Base-by-base conservation (phyloP, 2,113 vertebrate species). In the Copsychus sechellarum region DNA sequence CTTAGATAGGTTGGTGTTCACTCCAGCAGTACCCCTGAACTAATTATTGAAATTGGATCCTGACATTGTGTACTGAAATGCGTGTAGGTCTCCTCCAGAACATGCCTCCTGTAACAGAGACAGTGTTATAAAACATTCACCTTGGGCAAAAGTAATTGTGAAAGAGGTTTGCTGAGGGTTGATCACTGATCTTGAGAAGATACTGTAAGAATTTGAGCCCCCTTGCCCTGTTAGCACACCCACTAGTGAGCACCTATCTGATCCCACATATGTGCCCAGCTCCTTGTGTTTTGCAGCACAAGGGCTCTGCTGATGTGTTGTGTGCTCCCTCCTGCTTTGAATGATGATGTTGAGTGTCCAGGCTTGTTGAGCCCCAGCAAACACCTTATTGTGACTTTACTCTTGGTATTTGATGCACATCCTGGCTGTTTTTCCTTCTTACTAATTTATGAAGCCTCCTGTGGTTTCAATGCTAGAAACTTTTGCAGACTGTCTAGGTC, bases 1-100 rank as follows among this genome's bases (percentile, higher is more conserved):
- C 6, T 38, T 15, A 6, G 2, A 14, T 3, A 2, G 11, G 22
- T 42, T 2, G 2, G 3, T 11, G 4, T 40, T 87, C 0, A 0
- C 12, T 74, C 56, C 31, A 34, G 31, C 0, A 0, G 26, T 40
- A 31, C 11, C 34, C 6, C 19, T 64, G 18, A 94, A 78, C 15
- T 48, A 14, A 29, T 64, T 64, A 33, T 2, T 28, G 7, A n/a
- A 65, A 40, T 38, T 78, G 71, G 24, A 69, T 88, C 51, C 23
- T 56, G n/a, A 31, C 1, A 0, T 45, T 74, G 17, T 1, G 6
- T 47, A 24, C 51, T 50, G 29, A 71, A 62, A 61, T 15, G 3
- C 26, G 54, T 43, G 43, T 16, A 40, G 51, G 29, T 77, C 54
- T 90, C 50, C 40, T 80, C 54, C 25, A 1, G 5, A 47, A 47